Conservation (phyloP, 2,888 invertebrate genomes). For the Ellobium chinense region DNA sequence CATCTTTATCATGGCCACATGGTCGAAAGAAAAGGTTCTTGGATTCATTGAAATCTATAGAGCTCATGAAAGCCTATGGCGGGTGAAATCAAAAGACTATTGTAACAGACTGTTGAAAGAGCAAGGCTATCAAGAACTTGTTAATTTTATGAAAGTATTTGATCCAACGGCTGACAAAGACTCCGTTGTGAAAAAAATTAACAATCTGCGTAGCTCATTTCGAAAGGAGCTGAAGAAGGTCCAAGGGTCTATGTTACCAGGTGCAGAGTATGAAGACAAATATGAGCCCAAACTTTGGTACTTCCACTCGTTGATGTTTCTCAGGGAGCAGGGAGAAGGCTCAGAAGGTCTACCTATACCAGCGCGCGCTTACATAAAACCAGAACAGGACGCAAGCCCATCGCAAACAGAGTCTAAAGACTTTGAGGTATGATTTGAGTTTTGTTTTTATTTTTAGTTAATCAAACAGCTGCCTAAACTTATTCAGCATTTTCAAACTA, state of each 20-base stretch:
- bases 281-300: constrained; percentile 4
- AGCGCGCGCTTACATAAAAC: no score
- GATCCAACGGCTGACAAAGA: neutral
- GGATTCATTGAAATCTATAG: constrained; percentile 3
- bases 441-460: no score
- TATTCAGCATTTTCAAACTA: no score
- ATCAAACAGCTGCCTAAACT: no score
- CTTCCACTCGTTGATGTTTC: neutral
- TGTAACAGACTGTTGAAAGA: neutral
- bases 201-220: neutral
- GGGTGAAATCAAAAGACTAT: constrained; percentile 1
- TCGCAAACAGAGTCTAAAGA: no score
- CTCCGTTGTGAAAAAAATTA: constrained; percentile 7
- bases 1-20: constrained; percentile 5
- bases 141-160: neutral
- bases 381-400: no score
- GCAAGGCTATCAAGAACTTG: neutral
- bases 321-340: neutral
- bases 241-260: neutral
- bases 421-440: no score
- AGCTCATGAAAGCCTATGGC: neutral
- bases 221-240: constrained; percentile 6
- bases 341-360: no score
- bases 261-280: neutral
- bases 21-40: neutral